A percentile compares a stretch with the other conserved stretches of the same genome.
Conservation (phyloP, 2,113 vertebrate species). For the Gulo gulo region DNA sequence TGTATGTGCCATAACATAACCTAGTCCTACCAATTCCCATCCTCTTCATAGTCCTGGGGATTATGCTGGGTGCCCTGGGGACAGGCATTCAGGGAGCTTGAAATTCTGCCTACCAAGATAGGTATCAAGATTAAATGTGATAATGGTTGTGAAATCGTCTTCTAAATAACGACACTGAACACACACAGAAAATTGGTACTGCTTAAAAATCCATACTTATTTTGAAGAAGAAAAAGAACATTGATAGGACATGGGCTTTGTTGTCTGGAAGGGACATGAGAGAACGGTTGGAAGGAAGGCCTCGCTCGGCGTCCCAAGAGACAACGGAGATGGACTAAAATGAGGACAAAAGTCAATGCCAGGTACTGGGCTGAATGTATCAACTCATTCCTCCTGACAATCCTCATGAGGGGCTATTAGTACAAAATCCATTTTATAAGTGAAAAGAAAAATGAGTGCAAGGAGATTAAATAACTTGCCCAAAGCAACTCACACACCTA, state of each 20-base stretch:
- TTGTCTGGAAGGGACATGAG: neutral
- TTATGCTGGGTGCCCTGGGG: fast-evolving
- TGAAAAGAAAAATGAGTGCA: neutral
- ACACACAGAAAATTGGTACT: neutral
- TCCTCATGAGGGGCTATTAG: neutral
- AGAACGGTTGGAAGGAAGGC: neutral
- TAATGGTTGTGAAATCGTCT: neutral
- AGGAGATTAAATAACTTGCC: neutral
- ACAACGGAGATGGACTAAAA: neutral
- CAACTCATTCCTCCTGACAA: neutral
- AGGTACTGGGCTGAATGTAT: neutral
- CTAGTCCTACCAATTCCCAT: no score
- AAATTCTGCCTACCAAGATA: neutral
- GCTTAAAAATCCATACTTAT: neutral
- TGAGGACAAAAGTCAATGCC: neutral
- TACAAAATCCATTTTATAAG: neutral
- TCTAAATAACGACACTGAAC: neutral
- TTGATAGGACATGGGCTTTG: neutral
- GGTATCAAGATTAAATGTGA: neutral
- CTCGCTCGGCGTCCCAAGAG: neutral
- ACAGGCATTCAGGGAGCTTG: neutral
- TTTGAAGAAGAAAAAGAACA: neutral
- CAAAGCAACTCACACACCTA: neutral
- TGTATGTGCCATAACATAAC: neutral
- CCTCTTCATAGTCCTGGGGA: neutral